A percentile compares a stretch with the other conserved stretches of the same genome.
Evolutionary conservation across 2,888 invertebrate genomes (phyloP).

Genomic region (Amphiduros pacificus): DNA sequence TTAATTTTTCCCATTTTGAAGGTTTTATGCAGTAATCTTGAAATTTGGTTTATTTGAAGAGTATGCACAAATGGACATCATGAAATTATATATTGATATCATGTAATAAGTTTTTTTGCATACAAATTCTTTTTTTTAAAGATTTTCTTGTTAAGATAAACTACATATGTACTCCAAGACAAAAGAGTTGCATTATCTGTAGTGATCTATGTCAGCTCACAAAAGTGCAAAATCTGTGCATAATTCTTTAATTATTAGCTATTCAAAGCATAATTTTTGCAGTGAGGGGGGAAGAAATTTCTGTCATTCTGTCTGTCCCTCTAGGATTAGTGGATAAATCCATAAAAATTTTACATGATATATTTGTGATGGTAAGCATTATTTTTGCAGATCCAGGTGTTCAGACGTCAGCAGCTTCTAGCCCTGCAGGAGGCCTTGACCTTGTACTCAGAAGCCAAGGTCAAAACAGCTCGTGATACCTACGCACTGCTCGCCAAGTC

Average conservation of each 20-base stretch:
- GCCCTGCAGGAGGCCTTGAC: slow-evolving; percentile 48
- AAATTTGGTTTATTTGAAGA: background rate
- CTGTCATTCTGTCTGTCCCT: background rate
- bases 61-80: background rate
- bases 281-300: background rate
- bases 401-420: slow-evolving; percentile 41
- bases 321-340: background rate
- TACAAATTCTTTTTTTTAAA: no score
- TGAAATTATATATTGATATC: background rate
- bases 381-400: slow-evolving; percentile 19
- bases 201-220: no score
- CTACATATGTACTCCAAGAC: no score
- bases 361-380: background rate
- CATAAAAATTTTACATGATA: background rate
- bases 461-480: slow-evolving; percentile 53
- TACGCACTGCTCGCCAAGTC: slow-evolving; percentile 45
- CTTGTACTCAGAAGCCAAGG: slow-evolving; percentile 52
- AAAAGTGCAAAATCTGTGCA: no score
- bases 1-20: background rate
- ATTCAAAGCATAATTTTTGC: no score
- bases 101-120: no score
- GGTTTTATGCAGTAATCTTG: background rate
- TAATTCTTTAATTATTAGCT: no score
- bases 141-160: no score
- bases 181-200: no score